phyloP scores from a whole-genome alignment of 1,140 invertebrate genomes.

The Cotesia chilonis region DNA sequence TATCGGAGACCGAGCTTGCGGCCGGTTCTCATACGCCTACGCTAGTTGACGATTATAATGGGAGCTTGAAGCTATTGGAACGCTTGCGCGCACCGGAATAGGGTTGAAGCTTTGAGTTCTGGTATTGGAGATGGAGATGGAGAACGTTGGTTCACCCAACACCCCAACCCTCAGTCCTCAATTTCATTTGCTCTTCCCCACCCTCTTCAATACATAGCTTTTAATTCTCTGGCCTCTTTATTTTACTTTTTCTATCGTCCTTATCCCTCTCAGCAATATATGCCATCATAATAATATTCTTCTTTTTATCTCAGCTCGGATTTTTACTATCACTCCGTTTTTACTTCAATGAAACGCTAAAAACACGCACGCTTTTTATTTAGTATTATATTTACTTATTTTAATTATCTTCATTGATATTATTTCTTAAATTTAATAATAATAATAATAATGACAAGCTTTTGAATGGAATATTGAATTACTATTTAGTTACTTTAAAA shows the following conservation, averaged over 20 bases:
- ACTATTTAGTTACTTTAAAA: no score
- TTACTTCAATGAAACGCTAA: not conserved
- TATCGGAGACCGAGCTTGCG: constrained; percentile 40
- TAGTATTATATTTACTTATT: not conserved
- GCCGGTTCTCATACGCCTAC: constrained; percentile 51
- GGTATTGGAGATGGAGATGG: no score
- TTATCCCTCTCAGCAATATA: not conserved
- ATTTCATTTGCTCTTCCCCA: constrained; percentile 8
- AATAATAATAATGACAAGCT: not conserved
- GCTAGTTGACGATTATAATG: constrained; percentile 48
- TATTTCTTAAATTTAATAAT: not conserved
- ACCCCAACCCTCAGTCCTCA: constrained; percentile 1
- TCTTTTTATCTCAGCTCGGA: not conserved
- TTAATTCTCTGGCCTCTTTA: not conserved
- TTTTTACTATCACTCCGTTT: constrained; percentile 11
- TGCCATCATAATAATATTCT: no score
- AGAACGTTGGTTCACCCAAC: constrained; percentile 38
- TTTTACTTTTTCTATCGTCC: not conserved
- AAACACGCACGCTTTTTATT: no score
- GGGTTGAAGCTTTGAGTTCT: constrained; percentile 22
- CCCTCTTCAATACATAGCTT: not conserved
- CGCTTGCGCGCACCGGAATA: constrained; percentile 46
- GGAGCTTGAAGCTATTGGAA: constrained; percentile 48
- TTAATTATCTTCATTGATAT: constrained; percentile 5
- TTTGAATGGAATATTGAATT: no score